Base-by-base conservation (phyloP, 2,113 vertebrate species). In the Cyprinodon brontotheroides region DNA sequence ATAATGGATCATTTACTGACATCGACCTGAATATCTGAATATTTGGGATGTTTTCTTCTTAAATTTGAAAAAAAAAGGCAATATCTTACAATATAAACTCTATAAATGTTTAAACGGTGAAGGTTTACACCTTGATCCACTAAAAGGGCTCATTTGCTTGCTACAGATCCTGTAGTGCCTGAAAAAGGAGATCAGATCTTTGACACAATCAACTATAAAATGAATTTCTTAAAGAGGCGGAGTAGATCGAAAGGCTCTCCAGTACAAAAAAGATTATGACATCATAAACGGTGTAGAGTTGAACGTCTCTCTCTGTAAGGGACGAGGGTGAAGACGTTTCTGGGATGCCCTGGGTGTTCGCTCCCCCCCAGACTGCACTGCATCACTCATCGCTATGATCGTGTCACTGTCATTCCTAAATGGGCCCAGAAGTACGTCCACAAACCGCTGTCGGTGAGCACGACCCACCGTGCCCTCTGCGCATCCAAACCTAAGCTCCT, bases 1-100 rank as follows among this genome's bases (percentile, higher is more conserved):
- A 93, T 3, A 65, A 39, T 68, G 8, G 40, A 57, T n/a, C 3
- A 8, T 11, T 61, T 29, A 17, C 14, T 1, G 14, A 29, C 29
- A 2, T 29, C 29, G 29, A 29, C 29, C 29, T 29, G 29, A 29
- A 29, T 29, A 29, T 29, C 29, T 29, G 29, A 29, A 29, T 29
- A 29, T 29, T 1, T 29, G 29, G 29, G 29, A 29, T 29, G 29
- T 29, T 29, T 29, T 29, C 29, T 29, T 29, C 29, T 29, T 29
- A 29, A 29, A 29, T 29, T 29, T 29, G 29, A 7, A 45, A 11
- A 9, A 45, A 10, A 45, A 1, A 45, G 43, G 2, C 43, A 45
- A 45, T 53, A 53, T 53, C 20, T 53, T 53, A 53, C 15, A 53
- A 17, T 17, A 53, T 17, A 17, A 17, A 20, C 50, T 17, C 7